Conservation (phyloP, 2,797 vertebrate genomes). For the Valencia hispanica region DNA sequence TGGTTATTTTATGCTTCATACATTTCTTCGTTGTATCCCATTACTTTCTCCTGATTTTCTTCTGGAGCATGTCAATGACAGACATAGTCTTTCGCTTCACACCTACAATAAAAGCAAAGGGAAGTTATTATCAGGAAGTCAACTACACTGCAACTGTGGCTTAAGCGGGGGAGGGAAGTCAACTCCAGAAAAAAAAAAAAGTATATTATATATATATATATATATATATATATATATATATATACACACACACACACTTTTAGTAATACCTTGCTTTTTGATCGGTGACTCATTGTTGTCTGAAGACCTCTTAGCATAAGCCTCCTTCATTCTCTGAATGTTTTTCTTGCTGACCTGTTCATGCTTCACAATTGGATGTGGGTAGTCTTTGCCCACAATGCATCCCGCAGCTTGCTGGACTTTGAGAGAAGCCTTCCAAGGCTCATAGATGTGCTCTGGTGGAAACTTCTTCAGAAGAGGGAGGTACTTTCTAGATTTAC, state of each 20-base stretch:
- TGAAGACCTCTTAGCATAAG: slow-evolving; percentile 70
- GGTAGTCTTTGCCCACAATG: slow-evolving; percentile 83
- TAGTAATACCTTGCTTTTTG: slow-evolving; percentile 59
- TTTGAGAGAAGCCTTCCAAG: slow-evolving; percentile 78
- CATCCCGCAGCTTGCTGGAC: slow-evolving; percentile 81
- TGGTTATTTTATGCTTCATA: background rate
- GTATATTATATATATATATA: no score
- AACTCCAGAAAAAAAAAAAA: background rate
- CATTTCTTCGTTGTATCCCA: background rate
- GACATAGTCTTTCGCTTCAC: slow-evolving; percentile 66
- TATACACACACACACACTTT: no score
- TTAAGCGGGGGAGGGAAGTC: background rate
- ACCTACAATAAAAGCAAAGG: slow-evolving; percentile 53
- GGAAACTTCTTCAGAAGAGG: slow-evolving; percentile 80
- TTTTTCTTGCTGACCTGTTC: slow-evolving; percentile 76
- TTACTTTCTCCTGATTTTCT: slow-evolving; percentile 54
- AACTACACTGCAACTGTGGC: background rate
- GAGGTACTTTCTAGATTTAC: slow-evolving; percentile 79
- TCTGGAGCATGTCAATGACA: slow-evolving; percentile 64
- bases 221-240: no score
- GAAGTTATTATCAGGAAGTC: background rate
- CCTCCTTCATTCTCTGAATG: slow-evolving; percentile 79
- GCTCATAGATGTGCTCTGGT: slow-evolving; percentile 77
- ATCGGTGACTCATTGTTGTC: slow-evolving; percentile 26
- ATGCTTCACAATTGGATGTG: slow-evolving; percentile 74